Evolutionary conservation across 1,140 invertebrate species (phyloP).

Genomic region (Bombus sylvicola): DNA sequence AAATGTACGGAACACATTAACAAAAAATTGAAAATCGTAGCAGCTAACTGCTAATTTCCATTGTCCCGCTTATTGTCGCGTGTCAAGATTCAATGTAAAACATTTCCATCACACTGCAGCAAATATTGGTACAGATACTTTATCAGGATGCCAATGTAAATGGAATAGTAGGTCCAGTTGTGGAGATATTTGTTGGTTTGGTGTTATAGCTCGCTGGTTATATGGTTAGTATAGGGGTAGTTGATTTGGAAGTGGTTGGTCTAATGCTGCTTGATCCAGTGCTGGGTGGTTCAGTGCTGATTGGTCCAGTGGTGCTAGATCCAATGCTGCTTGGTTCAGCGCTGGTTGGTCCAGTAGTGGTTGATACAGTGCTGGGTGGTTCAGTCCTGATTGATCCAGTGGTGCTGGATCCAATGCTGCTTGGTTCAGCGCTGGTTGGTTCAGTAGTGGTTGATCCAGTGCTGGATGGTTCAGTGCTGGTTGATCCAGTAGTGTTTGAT

Average conservation of each 20-base stretch:
- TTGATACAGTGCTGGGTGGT: neutral
- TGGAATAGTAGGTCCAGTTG: too few relatives aligned
- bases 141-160: too few relatives aligned
- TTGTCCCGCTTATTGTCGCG: too few relatives aligned
- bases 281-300: neutral
- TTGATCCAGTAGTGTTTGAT: neutral
- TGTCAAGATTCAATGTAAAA: neutral
- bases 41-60: neutral
- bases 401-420: too few relatives aligned
- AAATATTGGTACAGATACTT: too few relatives aligned
- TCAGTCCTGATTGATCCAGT: fast-evolving
- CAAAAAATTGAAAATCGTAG: neutral
- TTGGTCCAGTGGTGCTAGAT: neutral
- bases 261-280: neutral
- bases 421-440: neutral
- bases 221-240: too few relatives aligned
- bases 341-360: neutral
- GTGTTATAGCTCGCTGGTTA: too few relatives aligned
- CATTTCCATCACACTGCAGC: neutral
- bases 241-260: too few relatives aligned
- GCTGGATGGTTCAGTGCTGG: too few relatives aligned
- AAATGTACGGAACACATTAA: too few relatives aligned
- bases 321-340: too few relatives aligned
- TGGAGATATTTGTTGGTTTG: too few relatives aligned
- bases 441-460: neutral